Conservation (phyloP, 2,113 vertebrate species). For the Baryphthengus martii region DNA sequence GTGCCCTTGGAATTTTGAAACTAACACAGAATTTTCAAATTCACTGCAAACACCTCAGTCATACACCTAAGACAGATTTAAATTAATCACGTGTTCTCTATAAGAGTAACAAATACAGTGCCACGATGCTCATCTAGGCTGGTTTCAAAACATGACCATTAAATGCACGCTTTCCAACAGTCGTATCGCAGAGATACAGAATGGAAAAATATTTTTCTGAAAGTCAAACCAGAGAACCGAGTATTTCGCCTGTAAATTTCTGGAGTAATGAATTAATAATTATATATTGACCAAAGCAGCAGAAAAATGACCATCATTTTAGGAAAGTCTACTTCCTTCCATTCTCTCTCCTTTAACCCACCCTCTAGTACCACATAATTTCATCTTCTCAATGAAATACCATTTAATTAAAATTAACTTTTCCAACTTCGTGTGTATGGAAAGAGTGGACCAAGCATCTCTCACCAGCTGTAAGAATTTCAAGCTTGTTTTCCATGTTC, state of each 20-base stretch:
- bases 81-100: not conserved
- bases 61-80: not conserved
- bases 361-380: not conserved
- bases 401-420: not conserved
- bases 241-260: not conserved
- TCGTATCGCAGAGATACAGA: not conserved
- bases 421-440: not conserved
- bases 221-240: not conserved
- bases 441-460: not conserved
- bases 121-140: not conserved
- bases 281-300: not conserved
- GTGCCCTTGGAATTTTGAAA: not conserved
- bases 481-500: not conserved
- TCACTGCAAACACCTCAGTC: not conserved
- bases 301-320: not conserved
- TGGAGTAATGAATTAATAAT: not conserved
- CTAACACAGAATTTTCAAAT: not conserved
- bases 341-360: not conserved
- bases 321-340: not conserved
- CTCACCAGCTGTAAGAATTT: not conserved
- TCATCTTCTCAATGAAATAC: not conserved
- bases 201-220: not conserved
- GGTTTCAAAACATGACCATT: not conserved
- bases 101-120: not conserved
- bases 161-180: not conserved